Percentiles rank a stretch among this genome's conserved stretches.
Conservation (phyloP, 1,140 invertebrate species). For the Drosophila chauvacae region DNA sequence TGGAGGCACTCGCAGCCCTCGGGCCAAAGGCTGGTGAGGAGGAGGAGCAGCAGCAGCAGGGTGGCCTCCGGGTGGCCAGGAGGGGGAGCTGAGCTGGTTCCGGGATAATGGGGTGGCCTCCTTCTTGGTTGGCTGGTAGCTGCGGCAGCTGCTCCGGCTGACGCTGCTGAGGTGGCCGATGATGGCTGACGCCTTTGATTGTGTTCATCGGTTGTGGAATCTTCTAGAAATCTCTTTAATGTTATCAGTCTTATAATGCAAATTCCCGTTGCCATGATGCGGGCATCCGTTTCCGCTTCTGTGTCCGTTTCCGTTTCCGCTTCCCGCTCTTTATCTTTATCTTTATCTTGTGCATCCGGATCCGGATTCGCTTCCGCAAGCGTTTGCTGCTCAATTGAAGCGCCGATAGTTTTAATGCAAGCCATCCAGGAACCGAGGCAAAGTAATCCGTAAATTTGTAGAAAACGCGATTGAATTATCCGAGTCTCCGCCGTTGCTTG, state of each 20-base stretch:
- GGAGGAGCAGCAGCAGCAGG: constrained; percentile 58
- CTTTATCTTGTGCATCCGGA: constrained; percentile 18
- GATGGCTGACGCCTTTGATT: constrained; percentile 43
- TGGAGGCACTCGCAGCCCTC: constrained; percentile 75
- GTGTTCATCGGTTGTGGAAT: constrained; percentile 59
- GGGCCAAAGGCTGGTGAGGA: constrained; percentile 75
- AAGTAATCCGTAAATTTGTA: constrained; percentile 75
- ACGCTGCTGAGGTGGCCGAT: constrained; percentile 37
- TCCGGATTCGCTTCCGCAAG: constrained; percentile 28
- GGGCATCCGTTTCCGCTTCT: constrained; percentile 46
- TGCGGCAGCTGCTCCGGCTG: constrained; percentile 11
- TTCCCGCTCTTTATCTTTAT: constrained; percentile 18
- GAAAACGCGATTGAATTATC: constrained; percentile 74
- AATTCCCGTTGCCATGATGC: constrained; percentile 77
- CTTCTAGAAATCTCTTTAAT: constrained; percentile 83
- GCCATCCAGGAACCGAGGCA: constrained; percentile 71
- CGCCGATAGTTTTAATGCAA: constrained; percentile 68
- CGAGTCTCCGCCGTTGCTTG: constrained; percentile 43
- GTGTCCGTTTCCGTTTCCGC: constrained; percentile 22
- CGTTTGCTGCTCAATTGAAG: constrained; percentile 50
- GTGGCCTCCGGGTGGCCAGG: constrained; percentile 47
- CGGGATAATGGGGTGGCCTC: constrained; percentile 17
- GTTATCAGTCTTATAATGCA: constrained; percentile 84
- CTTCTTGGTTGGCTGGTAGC: constrained; percentile 4
- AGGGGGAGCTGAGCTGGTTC: constrained; percentile 20